phyloP scores from a whole-genome alignment of 2,113 vertebrate species.

The Hyperoodon ampullatus region DNA sequence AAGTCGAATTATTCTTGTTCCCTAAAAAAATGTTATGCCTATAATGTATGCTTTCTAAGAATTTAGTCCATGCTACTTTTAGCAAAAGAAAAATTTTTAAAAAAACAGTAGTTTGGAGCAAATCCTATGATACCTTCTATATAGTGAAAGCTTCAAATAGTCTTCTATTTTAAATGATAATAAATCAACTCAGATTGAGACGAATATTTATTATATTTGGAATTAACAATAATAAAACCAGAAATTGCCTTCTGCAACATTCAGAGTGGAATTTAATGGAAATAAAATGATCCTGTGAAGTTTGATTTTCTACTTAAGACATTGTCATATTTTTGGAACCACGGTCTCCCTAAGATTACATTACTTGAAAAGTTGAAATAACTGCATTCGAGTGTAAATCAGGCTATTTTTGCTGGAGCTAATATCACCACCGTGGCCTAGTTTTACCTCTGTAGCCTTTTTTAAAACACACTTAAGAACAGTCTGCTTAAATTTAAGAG shows the following conservation, averaged over 20 bases:
- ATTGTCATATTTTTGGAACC: constrained; percentile 78
- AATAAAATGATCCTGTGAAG: constrained; percentile 80
- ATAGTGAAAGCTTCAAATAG: constrained; percentile 81
- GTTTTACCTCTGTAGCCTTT: constrained; percentile 52
- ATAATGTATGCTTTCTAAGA: constrained; percentile 77
- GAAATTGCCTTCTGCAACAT: constrained; percentile 77
- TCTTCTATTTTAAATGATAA: constrained; percentile 84
- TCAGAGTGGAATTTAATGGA: constrained; percentile 76
- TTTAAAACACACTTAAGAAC: constrained; percentile 55
- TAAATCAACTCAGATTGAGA: constrained; percentile 84
- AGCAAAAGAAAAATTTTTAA: constrained; percentile 43
- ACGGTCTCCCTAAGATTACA: constrained; percentile 57
- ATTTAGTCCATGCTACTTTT: constrained; percentile 49
- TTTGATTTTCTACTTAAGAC: constrained; percentile 69
- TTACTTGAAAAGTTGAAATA: constrained; percentile 66
- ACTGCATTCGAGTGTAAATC: constrained; percentile 67
- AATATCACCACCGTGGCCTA: constrained; percentile 56
- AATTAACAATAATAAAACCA: constrained; percentile 86
- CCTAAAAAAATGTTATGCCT: not conserved
- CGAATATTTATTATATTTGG: constrained; percentile 86
- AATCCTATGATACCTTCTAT: constrained; percentile 30
- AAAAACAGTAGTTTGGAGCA: constrained; percentile 72
- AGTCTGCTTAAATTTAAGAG: constrained; percentile 59
- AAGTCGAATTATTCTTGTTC: not conserved
- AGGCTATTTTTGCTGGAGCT: constrained; percentile 73